Evolutionary conservation across 2,888 invertebrate species (phyloP), one percentile per base, ranked within the genome.

Genomic region (Stenichneumon culpator): DNA sequence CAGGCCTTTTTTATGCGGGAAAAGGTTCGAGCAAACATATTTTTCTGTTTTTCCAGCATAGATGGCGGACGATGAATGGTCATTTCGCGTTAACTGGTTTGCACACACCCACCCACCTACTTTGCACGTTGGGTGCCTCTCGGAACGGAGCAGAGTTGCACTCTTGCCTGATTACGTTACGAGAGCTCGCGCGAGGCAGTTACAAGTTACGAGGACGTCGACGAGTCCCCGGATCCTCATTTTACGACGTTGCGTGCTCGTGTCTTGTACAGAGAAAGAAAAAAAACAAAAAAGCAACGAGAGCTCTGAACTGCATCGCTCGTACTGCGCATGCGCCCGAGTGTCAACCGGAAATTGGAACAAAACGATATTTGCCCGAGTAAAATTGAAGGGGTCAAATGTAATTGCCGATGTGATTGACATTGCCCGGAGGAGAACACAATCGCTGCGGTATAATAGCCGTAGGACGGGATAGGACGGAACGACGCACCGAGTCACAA

Each of bases 291-390:
- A 78, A 47, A 14, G 19, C 7, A 74, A 44, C 19, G 47, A 44
- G 22, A 39, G 63, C 63, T 74, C 47, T 32, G 60, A 63, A 63
- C 47, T 19, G 52, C 52, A 39, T 47, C 60, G n/a, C 39, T 19
- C 32, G 60, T 47, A 54, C 9, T 9, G 47, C 16, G 9, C 74
- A 47, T 19, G 60, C 25, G 73, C 16, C 22, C 25, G 50, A 60
- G 68, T 68, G 28, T 78, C 78, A 67, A 73, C 78, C 78, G 78
- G 82, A 83, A 83, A 68, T 83, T 78, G 78, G 68, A 79, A 73
- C 73, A 73, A 69, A 73, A 68, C 60, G 68, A 68, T 68, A 79
- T 73, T 73, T 32, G 60, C 68, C 68, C 14, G 25, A 57, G 50
- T 11, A 25, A 60, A 82, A 78, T 68, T 44, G 67, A 50, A 39